Base-by-base conservation (phyloP, 2,888 invertebrate genomes). In the Pycnomerus fuliginosus region DNA sequence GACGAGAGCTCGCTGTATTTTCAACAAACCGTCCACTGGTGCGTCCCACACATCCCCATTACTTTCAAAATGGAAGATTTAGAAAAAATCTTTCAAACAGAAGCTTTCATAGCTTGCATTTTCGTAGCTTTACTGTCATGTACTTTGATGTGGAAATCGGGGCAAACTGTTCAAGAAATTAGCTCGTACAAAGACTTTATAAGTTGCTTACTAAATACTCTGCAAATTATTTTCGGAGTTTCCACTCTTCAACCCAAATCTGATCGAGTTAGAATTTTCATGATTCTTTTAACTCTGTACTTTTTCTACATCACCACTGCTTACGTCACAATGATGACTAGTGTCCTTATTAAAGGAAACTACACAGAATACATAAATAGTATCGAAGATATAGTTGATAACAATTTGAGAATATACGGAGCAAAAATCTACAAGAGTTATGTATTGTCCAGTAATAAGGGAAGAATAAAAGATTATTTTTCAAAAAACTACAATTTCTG, bases 171-270 rank as follows among this genome's bases (percentile, higher is more conserved):
- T 10, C 4, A 5, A 8, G 34, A 34, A 23, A 4, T 8, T 10
- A 20, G 3, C 3, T 27, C 8, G 7, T 34, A 34, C 24, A 34
- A 11, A 34, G 25, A 8, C 25, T 34, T 25, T n/a, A 14, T 8
- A 11, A 27, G 13, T 23, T 23, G 22, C 12, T 25, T 27, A n/a
- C 24, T 17, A 7, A 38, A 38, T 5, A 38, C 13, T 36, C 37
- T 36, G n/a, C 3, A 3, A 7, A 17, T 15, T 11, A 8, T 16
- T 7, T 3, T 16, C 10, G 11, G 33, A 4, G n/a, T 16, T 5
- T 10, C 38, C 3, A 8, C 37, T 10, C 5, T 7, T 10, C 5
- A 27, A n/a, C 27, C 27, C 4, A 27, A 27, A 27, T n/a, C 27
- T 27, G 11, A n/a, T 10, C 8, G 11, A 5, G 10, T 10, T 10